Conservation (phyloP, 2,797 vertebrate genomes). For the Eulemur albifrons region DNA sequence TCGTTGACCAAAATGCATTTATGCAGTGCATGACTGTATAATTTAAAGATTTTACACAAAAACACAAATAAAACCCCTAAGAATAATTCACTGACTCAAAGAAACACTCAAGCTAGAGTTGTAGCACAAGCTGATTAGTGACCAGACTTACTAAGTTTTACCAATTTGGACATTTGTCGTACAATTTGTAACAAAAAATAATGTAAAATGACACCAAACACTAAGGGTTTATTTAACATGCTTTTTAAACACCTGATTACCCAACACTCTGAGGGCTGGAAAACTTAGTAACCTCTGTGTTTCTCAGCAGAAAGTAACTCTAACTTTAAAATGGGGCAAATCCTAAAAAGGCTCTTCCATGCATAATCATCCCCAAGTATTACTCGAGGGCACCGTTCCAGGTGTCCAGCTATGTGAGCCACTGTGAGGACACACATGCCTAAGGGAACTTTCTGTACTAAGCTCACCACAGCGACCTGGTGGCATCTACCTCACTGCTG, state of each 20-base stretch:
- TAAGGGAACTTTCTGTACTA: not conserved
- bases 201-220: slow-evolving; percentile 83
- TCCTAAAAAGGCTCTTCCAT: not conserved
- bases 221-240: slow-evolving; percentile 84
- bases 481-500: not conserved
- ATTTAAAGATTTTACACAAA: not conserved
- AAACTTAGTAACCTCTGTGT: slow-evolving; percentile 86
- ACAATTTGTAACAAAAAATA: slow-evolving; percentile 19
- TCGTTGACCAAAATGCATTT: not conserved
- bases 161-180: not conserved
- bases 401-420: not conserved
- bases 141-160: not conserved
- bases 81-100: not conserved
- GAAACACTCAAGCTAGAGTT: not conserved
- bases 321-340: not conserved
- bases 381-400: not conserved
- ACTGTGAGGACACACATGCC: accelerated
- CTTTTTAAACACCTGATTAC: slow-evolving; percentile 82
- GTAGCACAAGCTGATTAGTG: not conserved
- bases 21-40: not conserved
- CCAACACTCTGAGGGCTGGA: slow-evolving; percentile 85
- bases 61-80: not conserved
- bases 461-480: not conserved
- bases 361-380: not conserved
- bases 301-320: slow-evolving; percentile 79